Conservation (phyloP, 2,888 invertebrate species). For the Xanthia togata region DNA sequence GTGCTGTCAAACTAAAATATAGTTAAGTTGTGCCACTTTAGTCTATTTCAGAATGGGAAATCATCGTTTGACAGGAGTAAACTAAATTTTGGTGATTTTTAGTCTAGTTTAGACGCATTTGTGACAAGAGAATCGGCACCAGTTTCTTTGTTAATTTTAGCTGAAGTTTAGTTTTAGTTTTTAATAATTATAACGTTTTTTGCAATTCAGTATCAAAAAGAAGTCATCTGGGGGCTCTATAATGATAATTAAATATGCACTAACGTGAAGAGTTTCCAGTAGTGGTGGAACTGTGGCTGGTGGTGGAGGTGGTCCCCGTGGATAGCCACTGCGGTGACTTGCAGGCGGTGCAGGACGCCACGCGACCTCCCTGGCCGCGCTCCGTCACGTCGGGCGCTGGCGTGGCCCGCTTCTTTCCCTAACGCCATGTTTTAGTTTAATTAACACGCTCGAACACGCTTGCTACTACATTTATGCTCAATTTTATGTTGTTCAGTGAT, state of each 20-base stretch:
- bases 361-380: slow-evolving; percentile 76
- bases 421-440: slow-evolving; percentile 28
- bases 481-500: slow-evolving; percentile 31
- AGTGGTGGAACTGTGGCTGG: slow-evolving; percentile 91
- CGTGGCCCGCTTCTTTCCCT: slow-evolving; percentile 86
- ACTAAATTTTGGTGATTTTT: too few species aligned
- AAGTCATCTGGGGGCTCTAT: not conserved
- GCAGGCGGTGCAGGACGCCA: slow-evolving; percentile 79
- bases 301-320: slow-evolving; percentile 87
- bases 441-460: slow-evolving; percentile 21
- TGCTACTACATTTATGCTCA: slow-evolving; percentile 3
- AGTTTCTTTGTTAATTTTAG: not conserved
- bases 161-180: not conserved
- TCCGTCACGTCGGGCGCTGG: slow-evolving; percentile 92
- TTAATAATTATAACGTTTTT: not conserved
- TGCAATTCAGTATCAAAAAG: not conserved
- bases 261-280: slow-evolving; percentile 91
- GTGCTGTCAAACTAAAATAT: too few species aligned
- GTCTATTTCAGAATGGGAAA: too few species aligned
- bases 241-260: slow-evolving; percentile 63
- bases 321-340: slow-evolving; percentile 86
- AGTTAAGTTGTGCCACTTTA: too few species aligned
- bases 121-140: too few species aligned
- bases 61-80: too few species aligned
- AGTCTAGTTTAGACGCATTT: too few species aligned